These are phyloP conservation scores for Camptogramma bilineatum DNA, from an alignment of 2,888 invertebrate species.

Conservation along the genomic window DNA sequence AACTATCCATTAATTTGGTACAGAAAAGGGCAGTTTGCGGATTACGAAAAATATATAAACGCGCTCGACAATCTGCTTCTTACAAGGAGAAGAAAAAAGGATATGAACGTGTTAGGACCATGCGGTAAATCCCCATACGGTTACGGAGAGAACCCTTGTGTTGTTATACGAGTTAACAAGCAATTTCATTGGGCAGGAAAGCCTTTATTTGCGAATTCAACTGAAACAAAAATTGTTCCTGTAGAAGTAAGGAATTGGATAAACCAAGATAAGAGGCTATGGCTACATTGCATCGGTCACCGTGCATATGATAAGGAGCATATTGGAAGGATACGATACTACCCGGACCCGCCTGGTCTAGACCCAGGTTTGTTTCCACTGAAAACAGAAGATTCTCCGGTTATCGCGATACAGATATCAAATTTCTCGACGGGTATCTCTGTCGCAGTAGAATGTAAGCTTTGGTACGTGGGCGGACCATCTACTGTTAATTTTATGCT, in stretches of 20 bases:
- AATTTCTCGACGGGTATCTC: constrained; percentile 70
- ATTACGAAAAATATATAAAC: constrained; percentile 65
- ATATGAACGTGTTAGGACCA: constrained; percentile 61
- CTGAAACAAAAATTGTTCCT: constrained; percentile 53
- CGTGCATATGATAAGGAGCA: constrained; percentile 74
- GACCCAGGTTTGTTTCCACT: constrained; percentile 65
- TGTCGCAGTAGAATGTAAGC: constrained; percentile 67
- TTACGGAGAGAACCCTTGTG: constrained; percentile 70
- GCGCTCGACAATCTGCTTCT: constrained; percentile 61
- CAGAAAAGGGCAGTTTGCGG: constrained; percentile 52
- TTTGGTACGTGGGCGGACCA: constrained; percentile 70
- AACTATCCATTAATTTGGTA: constrained; percentile 70
- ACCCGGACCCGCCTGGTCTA: constrained; percentile 74
- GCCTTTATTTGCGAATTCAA: constrained; percentile 57
- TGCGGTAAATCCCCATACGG: constrained; percentile 71
- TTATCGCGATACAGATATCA: constrained; percentile 71
- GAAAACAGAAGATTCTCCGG: constrained; percentile 54
- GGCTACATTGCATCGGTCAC: constrained; percentile 69
- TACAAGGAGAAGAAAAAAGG: constrained; percentile 53
- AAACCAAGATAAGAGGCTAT: constrained; percentile 56
- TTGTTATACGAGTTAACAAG: constrained; percentile 72
- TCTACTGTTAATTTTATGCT: constrained; percentile 66
- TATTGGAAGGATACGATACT: constrained; percentile 67
- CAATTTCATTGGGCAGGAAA: constrained; percentile 67
- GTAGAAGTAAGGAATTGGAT: constrained; percentile 62